phyloP scores from a whole-genome alignment of 2,888 invertebrate genomes.

The Diadegma fenestrale region DNA sequence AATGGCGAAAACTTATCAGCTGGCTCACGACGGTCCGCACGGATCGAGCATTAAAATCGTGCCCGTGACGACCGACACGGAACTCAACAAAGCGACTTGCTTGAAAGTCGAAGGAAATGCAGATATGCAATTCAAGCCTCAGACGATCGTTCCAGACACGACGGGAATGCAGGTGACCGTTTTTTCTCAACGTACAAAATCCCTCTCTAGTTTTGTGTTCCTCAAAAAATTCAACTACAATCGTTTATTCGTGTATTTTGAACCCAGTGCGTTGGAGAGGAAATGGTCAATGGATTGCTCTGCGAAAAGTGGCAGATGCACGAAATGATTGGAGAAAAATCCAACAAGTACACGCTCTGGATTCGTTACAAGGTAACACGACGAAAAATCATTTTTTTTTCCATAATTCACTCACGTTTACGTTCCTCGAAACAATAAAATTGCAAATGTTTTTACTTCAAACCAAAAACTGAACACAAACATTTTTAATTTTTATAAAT shows the following conservation, averaged over 20 bases:
- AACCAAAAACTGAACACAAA: too few species aligned
- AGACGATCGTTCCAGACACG: constrained; percentile 93
- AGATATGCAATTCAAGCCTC: constrained; percentile 88
- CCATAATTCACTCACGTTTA: too few species aligned
- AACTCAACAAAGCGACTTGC: constrained; percentile 91
- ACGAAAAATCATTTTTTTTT: neutral
- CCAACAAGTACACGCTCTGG: constrained; percentile 96
- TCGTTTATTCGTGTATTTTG: constrained; percentile 39
- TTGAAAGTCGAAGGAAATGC: constrained; percentile 93
- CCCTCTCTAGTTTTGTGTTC: neutral
- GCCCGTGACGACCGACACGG: constrained; percentile 92
- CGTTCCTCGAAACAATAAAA: too few species aligned
- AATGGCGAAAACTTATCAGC: constrained; percentile 96
- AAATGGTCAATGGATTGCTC: constrained; percentile 89
- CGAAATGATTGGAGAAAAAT: constrained; percentile 90
- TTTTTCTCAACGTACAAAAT: neutral
- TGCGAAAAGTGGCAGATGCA: constrained; percentile 93
- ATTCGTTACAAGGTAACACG: constrained; percentile 88
- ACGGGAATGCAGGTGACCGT: constrained; percentile 88
- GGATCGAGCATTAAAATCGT: constrained; percentile 94
- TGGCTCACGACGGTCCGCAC: constrained; percentile 87
- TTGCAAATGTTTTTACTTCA: too few species aligned
- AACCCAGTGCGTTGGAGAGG: constrained; percentile 86
- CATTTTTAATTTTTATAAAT: too few species aligned
- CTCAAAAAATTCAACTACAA: constrained; percentile 17